Conservation (phyloP, 2,888 invertebrate species). For the Anticlea derivata region DNA sequence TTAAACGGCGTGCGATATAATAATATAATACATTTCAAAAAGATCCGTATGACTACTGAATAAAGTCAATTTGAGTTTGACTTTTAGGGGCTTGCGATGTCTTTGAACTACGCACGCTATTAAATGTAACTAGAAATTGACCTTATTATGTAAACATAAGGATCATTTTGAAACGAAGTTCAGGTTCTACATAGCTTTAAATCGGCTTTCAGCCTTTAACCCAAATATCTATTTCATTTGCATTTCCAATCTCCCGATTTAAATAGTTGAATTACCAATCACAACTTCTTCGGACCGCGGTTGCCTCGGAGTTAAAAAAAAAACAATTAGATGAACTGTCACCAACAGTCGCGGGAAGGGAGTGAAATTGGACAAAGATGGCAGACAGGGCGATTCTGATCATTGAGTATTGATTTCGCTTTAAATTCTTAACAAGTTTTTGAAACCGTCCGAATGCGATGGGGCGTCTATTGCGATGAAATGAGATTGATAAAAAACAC, state of each 20-base stretch:
- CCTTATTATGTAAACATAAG: too few species aligned
- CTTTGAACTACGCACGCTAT: too few species aligned
- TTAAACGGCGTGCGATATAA: too few species aligned
- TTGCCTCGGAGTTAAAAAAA: slow-evolving; percentile 58
- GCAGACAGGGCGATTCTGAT: slow-evolving; percentile 32
- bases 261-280: slow-evolving; percentile 65
- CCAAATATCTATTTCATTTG: slow-evolving; percentile 41
- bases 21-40: too few species aligned
- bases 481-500: neutral
- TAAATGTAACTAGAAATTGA: too few species aligned
- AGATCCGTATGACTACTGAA: too few species aligned
- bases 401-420: slow-evolving; percentile 29
- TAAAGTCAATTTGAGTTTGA: too few species aligned
- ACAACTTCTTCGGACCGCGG: slow-evolving; percentile 36
- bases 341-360: slow-evolving; percentile 58
- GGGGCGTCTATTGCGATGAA: neutral
- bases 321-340: slow-evolving; percentile 80
- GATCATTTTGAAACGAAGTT: too few species aligned
- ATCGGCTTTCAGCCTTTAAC: slow-evolving; percentile 12
- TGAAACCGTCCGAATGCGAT: neutral
- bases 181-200: too few species aligned
- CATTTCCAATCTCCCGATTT: slow-evolving; percentile 56
- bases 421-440: slow-evolving; percentile 15
- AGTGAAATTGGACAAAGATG: slow-evolving; percentile 52
- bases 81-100: too few species aligned